Evolutionary conservation across 2,888 invertebrate genomes (phyloP).

Genomic region (Rhaphigaster nebulosa): DNA sequence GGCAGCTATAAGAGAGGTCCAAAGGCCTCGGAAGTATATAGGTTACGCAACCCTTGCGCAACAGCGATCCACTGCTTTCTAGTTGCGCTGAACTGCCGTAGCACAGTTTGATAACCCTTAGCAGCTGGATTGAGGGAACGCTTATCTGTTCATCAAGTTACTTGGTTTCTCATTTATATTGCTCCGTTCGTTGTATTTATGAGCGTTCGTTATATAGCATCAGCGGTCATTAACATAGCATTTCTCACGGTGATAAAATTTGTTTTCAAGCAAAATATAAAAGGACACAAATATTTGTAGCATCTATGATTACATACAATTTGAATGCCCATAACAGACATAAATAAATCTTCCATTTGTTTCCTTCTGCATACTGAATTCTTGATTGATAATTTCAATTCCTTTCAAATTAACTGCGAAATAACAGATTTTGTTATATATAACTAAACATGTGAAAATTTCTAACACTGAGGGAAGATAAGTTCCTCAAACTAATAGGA

Average conservation of each 20-base stretch:
- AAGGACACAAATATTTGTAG: background rate
- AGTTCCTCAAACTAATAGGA: too few relatives aligned
- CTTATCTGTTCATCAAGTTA: background rate
- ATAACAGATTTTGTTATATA: too few relatives aligned
- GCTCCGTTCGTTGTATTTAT: background rate
- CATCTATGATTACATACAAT: too few relatives aligned
- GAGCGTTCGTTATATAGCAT: background rate
- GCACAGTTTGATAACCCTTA: background rate
- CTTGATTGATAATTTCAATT: too few relatives aligned
- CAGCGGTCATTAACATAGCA: background rate
- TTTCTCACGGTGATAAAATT: background rate
- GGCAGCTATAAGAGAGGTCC: background rate
- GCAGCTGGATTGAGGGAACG: background rate
- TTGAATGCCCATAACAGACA: too few relatives aligned
- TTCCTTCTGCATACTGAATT: too few relatives aligned
- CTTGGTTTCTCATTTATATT: background rate
- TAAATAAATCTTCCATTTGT: too few relatives aligned
- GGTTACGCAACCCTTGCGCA: slow-evolving; percentile 15
- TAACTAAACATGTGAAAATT: too few relatives aligned
- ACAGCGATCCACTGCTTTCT: slow-evolving; percentile 38
- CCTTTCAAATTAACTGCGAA: too few relatives aligned
- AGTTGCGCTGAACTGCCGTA: background rate
- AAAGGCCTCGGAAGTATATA: slow-evolving; percentile 15
- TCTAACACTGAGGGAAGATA: too few relatives aligned
- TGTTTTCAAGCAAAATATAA: background rate